phyloP scores from a whole-genome alignment of 2,113 vertebrate species.

The Bolborhynchus lineola region DNA sequence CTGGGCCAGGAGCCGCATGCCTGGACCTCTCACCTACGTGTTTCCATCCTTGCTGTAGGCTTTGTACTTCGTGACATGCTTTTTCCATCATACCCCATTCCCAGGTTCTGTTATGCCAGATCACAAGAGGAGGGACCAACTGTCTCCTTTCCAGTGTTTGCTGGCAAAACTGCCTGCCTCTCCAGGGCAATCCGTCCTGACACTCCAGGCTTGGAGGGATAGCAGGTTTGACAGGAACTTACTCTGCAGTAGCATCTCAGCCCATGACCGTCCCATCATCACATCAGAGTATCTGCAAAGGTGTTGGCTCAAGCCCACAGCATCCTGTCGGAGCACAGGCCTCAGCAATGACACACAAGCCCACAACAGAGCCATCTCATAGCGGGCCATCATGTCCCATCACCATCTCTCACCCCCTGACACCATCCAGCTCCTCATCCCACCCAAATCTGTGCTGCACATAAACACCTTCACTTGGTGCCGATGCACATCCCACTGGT shows the following conservation, averaged over 20 bases:
- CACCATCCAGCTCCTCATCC: not conserved
- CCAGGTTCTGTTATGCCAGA: not conserved
- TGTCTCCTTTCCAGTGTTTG: not conserved
- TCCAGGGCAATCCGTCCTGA: accelerated
- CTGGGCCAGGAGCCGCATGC: not conserved
- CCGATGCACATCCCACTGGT: not conserved
- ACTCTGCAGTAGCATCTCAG: not conserved
- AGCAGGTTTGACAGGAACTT: not conserved
- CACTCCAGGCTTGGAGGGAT: not conserved
- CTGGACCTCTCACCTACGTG: not conserved
- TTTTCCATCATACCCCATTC: not conserved
- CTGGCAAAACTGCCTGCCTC: not conserved
- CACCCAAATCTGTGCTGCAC: not conserved
- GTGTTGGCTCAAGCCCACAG: not conserved
- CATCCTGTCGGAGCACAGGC: not conserved
- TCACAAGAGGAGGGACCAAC: not conserved
- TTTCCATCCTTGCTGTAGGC: not conserved
- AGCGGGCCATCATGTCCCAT: not conserved
- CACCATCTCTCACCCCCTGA: not conserved
- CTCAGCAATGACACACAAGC: not conserved
- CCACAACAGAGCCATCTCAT: not conserved
- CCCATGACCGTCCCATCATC: too few relatives aligned
- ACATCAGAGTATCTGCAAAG: not conserved
- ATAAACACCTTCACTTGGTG: not conserved
- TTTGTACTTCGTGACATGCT: not conserved